These are phyloP conservation scores for Lasiurus borealis DNA, from an alignment of 2,113 vertebrate genomes.

Conservation along the genomic window DNA sequence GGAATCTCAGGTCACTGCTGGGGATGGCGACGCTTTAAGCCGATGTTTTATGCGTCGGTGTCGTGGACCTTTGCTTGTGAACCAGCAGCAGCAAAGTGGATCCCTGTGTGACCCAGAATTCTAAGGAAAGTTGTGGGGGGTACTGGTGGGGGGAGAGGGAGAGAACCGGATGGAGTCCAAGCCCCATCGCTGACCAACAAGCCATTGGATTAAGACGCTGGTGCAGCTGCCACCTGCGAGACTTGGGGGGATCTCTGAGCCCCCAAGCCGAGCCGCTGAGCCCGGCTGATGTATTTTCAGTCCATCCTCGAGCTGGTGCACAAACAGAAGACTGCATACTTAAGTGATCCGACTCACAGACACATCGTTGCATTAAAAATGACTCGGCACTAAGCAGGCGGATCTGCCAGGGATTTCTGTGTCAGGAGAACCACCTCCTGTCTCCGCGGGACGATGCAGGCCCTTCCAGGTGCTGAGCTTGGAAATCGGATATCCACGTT, in stretches of 20 bases:
- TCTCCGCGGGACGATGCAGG: constrained; percentile 8
- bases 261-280: background rate
- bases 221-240: background rate
- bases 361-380: background rate
- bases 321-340: background rate
- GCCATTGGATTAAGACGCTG: background rate
- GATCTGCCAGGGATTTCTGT: too few species aligned
- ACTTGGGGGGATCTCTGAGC: background rate
- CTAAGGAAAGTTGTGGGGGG: background rate
- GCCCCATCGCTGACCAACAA: background rate
- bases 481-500: background rate
- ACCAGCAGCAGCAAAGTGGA: background rate
- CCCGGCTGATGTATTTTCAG: background rate
- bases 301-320: background rate
- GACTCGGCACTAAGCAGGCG: rapidly evolving
- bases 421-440: too few species aligned
- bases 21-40: background rate
- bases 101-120: background rate
- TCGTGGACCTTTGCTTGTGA: background rate
- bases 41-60: background rate
- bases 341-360: background rate
- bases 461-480: constrained; percentile 4
- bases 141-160: background rate
- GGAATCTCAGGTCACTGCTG: background rate
- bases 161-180: rapidly evolving